Evolutionary conservation across 1,140 invertebrate genomes (phyloP).

Genomic region (Eubasilissa regina): DNA sequence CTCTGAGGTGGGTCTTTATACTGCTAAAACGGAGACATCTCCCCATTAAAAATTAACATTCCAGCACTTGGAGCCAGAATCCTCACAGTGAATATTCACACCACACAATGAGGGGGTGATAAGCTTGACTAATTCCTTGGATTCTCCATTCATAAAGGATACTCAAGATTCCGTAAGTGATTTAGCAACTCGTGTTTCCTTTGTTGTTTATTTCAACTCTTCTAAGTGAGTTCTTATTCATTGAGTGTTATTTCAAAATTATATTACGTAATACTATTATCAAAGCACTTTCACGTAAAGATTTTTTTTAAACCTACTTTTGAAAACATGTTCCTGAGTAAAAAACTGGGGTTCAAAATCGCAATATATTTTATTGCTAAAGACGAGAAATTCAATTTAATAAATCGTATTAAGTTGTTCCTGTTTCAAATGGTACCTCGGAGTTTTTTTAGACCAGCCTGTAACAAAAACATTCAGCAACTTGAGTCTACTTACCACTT

Average conservation of each 20-base stretch:
- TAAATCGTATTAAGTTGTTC: no score
- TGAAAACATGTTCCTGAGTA: no score
- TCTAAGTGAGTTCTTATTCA: not conserved
- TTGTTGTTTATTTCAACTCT: slow-evolving; percentile 33
- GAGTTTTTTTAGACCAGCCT: no score
- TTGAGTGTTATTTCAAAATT: no score
- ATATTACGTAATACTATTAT: no score
- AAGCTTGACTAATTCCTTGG: slow-evolving; percentile 35
- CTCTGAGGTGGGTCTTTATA: slow-evolving; percentile 7
- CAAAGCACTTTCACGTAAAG: no score
- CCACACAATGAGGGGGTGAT: slow-evolving; percentile 25
- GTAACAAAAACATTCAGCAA: slow-evolving; percentile 8
- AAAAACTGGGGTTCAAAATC: no score
- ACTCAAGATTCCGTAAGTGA: slow-evolving; percentile 34
- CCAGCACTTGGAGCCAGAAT: slow-evolving; percentile 18
- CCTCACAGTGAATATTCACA: slow-evolving; percentile 40
- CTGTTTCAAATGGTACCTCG: no score
- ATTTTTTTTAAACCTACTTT: no score
- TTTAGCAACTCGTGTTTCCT: slow-evolving; percentile 32
- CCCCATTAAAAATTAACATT: slow-evolving; percentile 59
- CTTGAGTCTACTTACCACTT: not conserved
- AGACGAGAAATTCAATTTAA: no score
- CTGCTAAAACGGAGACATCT: slow-evolving; percentile 40
- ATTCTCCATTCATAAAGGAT: slow-evolving; percentile 27
- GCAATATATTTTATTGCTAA: no score